These are phyloP conservation scores for Noturus placidus DNA, from an alignment of 2,113 vertebrate species.

Conservation along the genomic window DNA sequence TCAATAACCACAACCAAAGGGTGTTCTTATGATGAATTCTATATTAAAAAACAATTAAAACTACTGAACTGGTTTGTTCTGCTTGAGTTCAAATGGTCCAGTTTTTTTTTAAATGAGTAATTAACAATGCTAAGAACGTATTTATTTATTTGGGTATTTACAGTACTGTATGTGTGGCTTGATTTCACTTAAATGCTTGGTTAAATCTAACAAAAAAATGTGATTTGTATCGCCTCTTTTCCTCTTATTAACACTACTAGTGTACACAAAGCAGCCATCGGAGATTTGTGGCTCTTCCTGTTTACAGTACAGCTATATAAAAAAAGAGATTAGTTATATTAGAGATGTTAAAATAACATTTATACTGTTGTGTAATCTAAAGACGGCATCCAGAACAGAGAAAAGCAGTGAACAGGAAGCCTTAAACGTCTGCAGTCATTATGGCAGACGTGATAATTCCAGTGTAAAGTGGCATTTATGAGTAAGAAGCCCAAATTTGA, in stretches of 20 bases:
- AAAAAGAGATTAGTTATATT: neutral
- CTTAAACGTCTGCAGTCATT: neutral
- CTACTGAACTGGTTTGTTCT: neutral
- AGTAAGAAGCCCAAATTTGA: neutral
- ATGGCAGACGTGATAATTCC: neutral
- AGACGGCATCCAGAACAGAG: neutral
- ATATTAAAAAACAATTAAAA: neutral
- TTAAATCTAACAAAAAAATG: neutral
- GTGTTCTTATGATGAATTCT: neutral
- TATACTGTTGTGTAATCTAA: neutral
- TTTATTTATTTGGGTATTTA: neutral
- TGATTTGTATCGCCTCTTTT: neutral
- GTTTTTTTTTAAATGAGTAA: neutral
- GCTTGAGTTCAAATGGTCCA: neutral
- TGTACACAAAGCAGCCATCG: neutral
- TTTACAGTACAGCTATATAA: neutral
- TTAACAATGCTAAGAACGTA: neutral
- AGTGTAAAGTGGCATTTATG: neutral
- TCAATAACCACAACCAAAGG: neutral
- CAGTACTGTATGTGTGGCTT: neutral
- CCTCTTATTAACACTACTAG: neutral
- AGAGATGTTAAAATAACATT: neutral
- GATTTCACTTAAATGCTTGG: neutral
- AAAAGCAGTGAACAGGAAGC: neutral
- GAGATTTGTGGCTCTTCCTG: neutral